Conservation (phyloP, 2,113 vertebrate species). For the Thalassarche chlororhynchos region DNA sequence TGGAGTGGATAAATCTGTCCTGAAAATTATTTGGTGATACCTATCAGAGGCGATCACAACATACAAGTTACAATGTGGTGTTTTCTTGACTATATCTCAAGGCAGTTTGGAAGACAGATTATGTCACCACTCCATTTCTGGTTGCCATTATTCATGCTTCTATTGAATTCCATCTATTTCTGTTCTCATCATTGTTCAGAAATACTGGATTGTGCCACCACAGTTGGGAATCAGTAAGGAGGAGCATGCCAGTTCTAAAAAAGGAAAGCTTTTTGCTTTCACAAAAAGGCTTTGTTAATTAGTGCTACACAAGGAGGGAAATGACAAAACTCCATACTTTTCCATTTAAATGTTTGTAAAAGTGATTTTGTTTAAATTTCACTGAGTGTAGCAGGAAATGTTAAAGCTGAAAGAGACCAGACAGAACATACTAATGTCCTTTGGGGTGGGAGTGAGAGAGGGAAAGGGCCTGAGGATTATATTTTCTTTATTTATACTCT, state of each 20-base stretch:
- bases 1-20: constrained; percentile 9
- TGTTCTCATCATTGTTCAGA: constrained; percentile 67
- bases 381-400: constrained; percentile 53
- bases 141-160: constrained; percentile 51
- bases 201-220: constrained; percentile 63
- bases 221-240: constrained; percentile 52
- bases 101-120: constrained; percentile 49
- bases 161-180: constrained; percentile 63
- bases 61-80: constrained; percentile 1
- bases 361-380: constrained; percentile 66
- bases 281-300: constrained; percentile 61
- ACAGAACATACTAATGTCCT: neutral
- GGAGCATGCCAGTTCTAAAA: constrained; percentile 55
- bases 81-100: constrained; percentile 35
- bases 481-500: neutral
- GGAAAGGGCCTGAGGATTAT: neutral
- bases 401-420: constrained; percentile 53
- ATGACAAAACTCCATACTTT: constrained; percentile 52
- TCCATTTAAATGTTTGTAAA: constrained; percentile 53
- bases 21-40: constrained; percentile 35
- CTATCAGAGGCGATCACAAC: constrained; percentile 39
- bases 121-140: constrained; percentile 27
- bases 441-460: neutral
- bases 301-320: constrained; percentile 24
- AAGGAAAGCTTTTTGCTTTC: constrained; percentile 54